These are phyloP conservation scores for Anniella stebbinsi DNA, from an alignment of 2,797 vertebrate species.

Conservation along the genomic window DNA sequence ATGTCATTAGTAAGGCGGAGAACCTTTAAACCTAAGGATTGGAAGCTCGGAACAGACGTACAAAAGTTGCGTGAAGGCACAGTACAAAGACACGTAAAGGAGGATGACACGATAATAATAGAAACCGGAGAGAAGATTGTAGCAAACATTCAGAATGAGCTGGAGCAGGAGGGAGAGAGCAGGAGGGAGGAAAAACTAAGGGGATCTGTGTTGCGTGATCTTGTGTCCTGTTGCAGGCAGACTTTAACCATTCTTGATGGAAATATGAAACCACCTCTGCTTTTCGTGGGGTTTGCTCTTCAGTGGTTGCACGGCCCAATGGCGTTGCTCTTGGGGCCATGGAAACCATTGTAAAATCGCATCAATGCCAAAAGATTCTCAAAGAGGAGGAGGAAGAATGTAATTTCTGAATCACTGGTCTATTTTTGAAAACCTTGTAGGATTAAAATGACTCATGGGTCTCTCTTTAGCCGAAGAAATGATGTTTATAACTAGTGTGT, in stretches of 20 bases:
- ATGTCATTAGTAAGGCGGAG: background rate
- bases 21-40: background rate
- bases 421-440: constrained; percentile 62
- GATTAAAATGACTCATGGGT: constrained; percentile 51
- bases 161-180: background rate
- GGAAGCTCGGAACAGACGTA: background rate
- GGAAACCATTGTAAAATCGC: constrained; percentile 39
- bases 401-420: constrained; percentile 62
- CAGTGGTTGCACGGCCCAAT: constrained; percentile 34
- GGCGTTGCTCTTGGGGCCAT: constrained; percentile 42
- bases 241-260: constrained; percentile 52
- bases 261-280: constrained; percentile 46
- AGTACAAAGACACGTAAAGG: background rate
- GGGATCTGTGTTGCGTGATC: background rate
- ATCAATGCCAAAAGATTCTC: constrained; percentile 31
- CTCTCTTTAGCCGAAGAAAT: constrained; percentile 47
- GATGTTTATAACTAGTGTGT: background rate
- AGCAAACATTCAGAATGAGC: background rate
- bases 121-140: background rate
- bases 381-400: constrained; percentile 62
- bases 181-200: background rate
- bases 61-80: background rate
- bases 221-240: background rate
- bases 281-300: constrained; percentile 69
- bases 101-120: background rate